phyloP scores from a whole-genome alignment of 2,888 invertebrate species.

The Pristionchus entomophagus region DNA sequence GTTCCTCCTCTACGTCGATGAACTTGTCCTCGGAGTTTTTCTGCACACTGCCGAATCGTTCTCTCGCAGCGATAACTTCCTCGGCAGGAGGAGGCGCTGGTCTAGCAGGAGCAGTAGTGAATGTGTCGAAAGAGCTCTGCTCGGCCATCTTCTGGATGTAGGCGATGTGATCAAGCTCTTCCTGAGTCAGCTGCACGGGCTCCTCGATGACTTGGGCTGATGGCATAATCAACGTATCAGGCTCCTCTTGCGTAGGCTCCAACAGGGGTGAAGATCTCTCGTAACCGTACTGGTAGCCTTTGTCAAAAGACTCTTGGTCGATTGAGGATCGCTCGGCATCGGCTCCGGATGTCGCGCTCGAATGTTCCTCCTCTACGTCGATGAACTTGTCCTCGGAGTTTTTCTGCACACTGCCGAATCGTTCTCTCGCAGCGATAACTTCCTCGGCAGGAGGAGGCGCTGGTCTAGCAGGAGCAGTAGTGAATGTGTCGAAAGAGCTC shows the following conservation, averaged over 20 bases:
- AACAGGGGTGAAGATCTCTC: neutral
- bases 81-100: neutral
- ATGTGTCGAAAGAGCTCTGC: slow-evolving; percentile 12
- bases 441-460: neutral
- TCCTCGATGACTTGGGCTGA: neutral
- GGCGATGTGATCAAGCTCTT: slow-evolving; percentile 54
- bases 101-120: neutral
- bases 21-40: neutral
- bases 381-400: neutral
- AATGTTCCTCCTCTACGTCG: neutral
- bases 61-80: neutral
- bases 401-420: neutral
- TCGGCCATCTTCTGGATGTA: slow-evolving; percentile 50
- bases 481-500: slow-evolving; percentile 53
- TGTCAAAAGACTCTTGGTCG: slow-evolving; percentile 4
- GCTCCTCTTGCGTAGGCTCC: neutral
- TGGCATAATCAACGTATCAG: neutral
- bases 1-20: neutral
- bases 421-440: neutral
- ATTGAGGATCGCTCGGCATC: neutral
- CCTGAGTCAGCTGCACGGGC: slow-evolving; percentile 49
- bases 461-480: slow-evolving; percentile 4
- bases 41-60: neutral
- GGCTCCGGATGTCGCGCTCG: slow-evolving; percentile 1
- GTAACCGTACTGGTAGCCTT: neutral